Evolutionary conservation across 2,797 vertebrate species (phyloP).

Genomic region (Loris lydekkerianus): DNA sequence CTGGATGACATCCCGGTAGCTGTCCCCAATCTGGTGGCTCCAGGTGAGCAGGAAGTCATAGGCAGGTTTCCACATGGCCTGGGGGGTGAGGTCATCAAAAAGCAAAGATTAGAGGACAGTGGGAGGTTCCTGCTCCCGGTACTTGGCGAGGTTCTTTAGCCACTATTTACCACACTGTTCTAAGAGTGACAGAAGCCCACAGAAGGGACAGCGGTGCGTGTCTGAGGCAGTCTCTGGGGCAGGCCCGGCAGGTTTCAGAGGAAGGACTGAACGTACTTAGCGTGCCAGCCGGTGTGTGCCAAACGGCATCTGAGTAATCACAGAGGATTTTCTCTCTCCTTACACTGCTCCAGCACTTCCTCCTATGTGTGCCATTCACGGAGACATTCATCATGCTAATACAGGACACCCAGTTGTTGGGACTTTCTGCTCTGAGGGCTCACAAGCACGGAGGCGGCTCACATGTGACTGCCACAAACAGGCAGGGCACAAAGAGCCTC

Average conservation of each 20-base stretch:
- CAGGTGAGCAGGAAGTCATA: slow-evolving; percentile 98
- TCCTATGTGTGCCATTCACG: background rate
- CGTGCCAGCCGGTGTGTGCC: rapidly evolving
- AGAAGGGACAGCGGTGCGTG: background rate
- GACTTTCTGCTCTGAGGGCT: background rate
- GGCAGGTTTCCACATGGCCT: slow-evolving; percentile 99
- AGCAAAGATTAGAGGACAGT: background rate
- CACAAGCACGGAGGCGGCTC: background rate
- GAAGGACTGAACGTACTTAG: rapidly evolving
- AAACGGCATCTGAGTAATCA: rapidly evolving
- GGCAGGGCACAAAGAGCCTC: rapidly evolving
- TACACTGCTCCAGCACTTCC: rapidly evolving
- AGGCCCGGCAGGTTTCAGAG: rapidly evolving
- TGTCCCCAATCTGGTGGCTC: slow-evolving; percentile 97
- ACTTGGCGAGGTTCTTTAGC: rapidly evolving
- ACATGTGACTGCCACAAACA: background rate
- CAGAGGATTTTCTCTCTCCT: background rate
- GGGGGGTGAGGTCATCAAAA: background rate
- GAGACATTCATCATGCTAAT: background rate
- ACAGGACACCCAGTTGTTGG: background rate
- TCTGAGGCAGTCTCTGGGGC: no score
- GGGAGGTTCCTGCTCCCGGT: rapidly evolving
- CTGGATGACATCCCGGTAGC: slow-evolving; percentile 97
- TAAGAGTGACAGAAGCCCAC: rapidly evolving
- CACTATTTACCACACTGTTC: rapidly evolving